Evolutionary conservation across 1,140 invertebrate genomes (phyloP).

Genomic region (Saccostrea echinata): DNA sequence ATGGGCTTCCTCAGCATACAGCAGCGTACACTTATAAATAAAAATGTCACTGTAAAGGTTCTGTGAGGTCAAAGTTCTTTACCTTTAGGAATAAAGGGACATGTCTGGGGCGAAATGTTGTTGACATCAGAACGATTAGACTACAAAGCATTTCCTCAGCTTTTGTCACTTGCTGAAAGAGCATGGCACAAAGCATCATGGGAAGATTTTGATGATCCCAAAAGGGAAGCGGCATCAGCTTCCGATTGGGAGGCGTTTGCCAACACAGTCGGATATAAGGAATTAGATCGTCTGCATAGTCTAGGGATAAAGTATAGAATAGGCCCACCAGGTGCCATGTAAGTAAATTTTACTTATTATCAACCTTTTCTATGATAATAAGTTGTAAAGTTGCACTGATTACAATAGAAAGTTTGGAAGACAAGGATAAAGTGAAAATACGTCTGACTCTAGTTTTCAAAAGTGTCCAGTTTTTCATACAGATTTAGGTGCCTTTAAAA

Average conservation of each 20-base stretch:
- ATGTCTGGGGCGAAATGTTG: conserved; percentile 71
- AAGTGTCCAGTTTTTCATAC: too few relatives aligned
- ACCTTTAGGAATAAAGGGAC: conserved; percentile 70
- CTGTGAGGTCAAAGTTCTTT: too few relatives aligned
- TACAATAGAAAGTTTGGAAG: too few relatives aligned
- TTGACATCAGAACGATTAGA: conserved; percentile 65
- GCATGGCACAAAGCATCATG: conserved; percentile 75
- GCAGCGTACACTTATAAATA: too few relatives aligned
- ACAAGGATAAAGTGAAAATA: too few relatives aligned
- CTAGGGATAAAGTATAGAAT: conserved; percentile 70
- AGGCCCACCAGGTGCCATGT: conserved; percentile 74
- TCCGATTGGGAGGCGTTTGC: conserved; percentile 75
- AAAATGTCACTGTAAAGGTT: too few relatives aligned
- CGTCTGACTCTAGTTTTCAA: too few relatives aligned
- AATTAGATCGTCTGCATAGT: conserved; percentile 69
- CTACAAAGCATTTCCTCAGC: conserved; percentile 72
- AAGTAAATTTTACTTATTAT: neutral
- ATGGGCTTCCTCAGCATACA: too few relatives aligned
- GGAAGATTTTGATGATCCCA: conserved; percentile 60
- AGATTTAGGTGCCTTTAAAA: too few relatives aligned
- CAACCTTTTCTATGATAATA: neutral
- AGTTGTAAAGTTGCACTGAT: too few relatives aligned
- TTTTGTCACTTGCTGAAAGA: conserved; percentile 75
- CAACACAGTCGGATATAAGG: conserved; percentile 68
- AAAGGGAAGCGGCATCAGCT: conserved; percentile 41